Base-by-base conservation (phyloP, 2,113 vertebrate genomes). In the Corythornis madagascariensis region DNA sequence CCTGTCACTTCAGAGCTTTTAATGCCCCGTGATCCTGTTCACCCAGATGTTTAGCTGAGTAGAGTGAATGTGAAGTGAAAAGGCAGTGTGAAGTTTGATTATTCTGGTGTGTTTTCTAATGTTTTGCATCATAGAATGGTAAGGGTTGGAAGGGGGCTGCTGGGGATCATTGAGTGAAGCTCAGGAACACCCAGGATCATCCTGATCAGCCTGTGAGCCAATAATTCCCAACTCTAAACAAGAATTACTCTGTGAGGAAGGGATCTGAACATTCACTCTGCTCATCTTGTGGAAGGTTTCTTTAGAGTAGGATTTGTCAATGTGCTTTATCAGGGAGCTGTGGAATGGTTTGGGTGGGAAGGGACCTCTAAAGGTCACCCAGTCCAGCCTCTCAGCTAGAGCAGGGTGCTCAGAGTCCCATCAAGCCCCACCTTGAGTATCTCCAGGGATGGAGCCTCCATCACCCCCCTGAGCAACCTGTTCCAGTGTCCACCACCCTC, bases 1-100 rank as follows among this genome's bases (percentile, higher is more conserved):
- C 94, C 95, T 97, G 97, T 93, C 97, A 96, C 79, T 94, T 89
- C 3, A 7, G 69, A 86, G 88, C 89, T 67, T 83, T 73, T 96
- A 94, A 95, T 96, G 92, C 96, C 91, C 96, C 88, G 86, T 93
- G 96, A 97, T 95, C 95, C 72, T 60, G 59, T 85, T 94, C 93
- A 57, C 38, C 77, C 94, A 61, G 79, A 92, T 38, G 5, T 31
- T 45, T 55, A 72, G 78, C 93, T 87, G 57, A 83, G 73, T 55
- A 47, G 90, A 59, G 35, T 31, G 75, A 45, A 87, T 77, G 86
- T 35, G 26, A 91, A 65, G 84, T 50, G 29, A 91, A 83, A 95
- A 74, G 61, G 21, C 38, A 12, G 4, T 2, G 22, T 18, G 53
- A 85, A 74, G 61, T 66, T 47, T 24, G 13, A 18, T 50, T 50